Base-by-base conservation (phyloP, 2,797 vertebrate genomes). In the Ctenopoma multispine region DNA sequence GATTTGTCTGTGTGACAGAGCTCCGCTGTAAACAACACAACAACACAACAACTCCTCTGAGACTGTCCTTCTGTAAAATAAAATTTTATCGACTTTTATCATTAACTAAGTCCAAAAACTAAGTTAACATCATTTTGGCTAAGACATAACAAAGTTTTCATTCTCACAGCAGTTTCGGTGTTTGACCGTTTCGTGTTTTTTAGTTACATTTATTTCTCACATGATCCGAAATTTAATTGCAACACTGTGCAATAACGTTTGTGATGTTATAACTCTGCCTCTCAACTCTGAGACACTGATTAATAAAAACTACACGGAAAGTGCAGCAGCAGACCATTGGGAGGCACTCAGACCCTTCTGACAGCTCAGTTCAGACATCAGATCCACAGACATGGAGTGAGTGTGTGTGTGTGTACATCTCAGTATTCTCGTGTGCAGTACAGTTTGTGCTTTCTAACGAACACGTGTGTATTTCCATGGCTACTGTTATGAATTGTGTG, bases 331-430 rank as follows among this genome's bases (percentile, higher is more conserved):
- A 49, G 72, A 55, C 83, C 84, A 8, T 82, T 62, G 60, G 85
- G 86, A 87, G 89, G 80, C 83, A 86, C 59, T 82, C 63, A 1
- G 85, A 77, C 65, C 29, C 64, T 83, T 80, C 79, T 47, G 69
- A 77, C 64, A 53, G 70, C 69, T 61, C 48, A 3, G 0, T 24
- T 21, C 54, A 60, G n/a, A 62, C 54, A 11, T 50, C 38, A 57
- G 7, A 29, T 18, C 46, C 51, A 58, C 75, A 61, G 7, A 34
- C 10, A 46, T 13, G 7, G 41, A 5, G 24, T 54, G 17, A 60
- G 20, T 54, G 20, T 63, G 53, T 38, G 38, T 73, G 55, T 65
- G 11, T n/a, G n/a, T n/a, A 24, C 17, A 38, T 31, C 36, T 61
- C 48, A 21, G 48, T 13, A 3, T 15, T 62, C 59, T 1, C 12